Evolutionary conservation across 2,888 invertebrate species (phyloP).

Genomic region (Hypomecis punctinalis): DNA sequence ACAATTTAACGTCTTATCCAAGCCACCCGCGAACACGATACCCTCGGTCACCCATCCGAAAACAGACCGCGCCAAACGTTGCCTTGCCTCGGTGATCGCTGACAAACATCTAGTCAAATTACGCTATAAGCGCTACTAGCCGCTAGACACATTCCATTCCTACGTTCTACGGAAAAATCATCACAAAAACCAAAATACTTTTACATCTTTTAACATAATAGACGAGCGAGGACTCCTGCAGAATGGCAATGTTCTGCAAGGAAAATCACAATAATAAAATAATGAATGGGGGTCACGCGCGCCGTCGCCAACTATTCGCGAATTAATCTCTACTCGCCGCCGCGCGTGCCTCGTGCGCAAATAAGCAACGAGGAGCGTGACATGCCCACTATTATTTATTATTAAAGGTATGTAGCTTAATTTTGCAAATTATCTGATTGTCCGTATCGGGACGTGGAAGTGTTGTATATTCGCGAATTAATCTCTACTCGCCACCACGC

Average conservation of each 20-base stretch:
- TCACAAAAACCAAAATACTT: neutral
- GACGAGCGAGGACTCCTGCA: neutral
- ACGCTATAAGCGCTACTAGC: too few relatives aligned
- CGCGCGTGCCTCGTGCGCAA: conserved; percentile 31
- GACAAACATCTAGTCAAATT: too few relatives aligned
- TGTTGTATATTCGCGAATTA: neutral
- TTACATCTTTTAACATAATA: conserved; percentile 7
- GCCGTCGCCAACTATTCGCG: conserved; percentile 46
- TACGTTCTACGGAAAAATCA: too few relatives aligned
- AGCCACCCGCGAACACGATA: too few relatives aligned
- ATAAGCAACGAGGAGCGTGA: conserved; percentile 28
- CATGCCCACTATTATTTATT: conserved; percentile 23
- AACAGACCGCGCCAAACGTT: too few relatives aligned
- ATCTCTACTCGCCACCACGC: conserved; percentile 39
- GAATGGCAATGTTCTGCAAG: conserved; percentile 19
- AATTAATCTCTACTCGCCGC: conserved; percentile 31
- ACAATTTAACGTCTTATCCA: too few relatives aligned
- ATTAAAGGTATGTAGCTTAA: neutral
- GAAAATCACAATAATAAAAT: conserved; percentile 35
- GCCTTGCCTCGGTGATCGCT: too few relatives aligned
- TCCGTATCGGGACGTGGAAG: neutral
- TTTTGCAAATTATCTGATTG: neutral
- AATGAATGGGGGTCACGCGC: conserved; percentile 45
- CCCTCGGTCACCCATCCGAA: too few relatives aligned
- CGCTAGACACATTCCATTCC: too few relatives aligned